Conservation (phyloP, 1,140 invertebrate genomes). For the Plodia interpunctella region DNA sequence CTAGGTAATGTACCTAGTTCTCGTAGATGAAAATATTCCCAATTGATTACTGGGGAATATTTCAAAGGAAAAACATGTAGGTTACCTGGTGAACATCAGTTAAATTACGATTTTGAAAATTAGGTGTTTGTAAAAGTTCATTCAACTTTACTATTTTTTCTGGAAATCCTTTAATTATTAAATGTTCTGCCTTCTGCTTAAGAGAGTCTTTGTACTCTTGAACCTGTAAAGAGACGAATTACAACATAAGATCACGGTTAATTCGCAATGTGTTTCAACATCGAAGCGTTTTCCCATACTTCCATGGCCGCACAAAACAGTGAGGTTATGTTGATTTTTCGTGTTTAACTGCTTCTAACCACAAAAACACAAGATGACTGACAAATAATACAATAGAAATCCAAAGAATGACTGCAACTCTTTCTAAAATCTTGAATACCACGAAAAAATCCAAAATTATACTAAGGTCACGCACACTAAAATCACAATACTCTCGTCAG, state of each 20-base stretch:
- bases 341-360: background rate
- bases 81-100: constrained; percentile 83
- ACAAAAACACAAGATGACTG: background rate
- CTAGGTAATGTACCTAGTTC: too few relatives aligned
- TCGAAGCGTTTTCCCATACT: background rate
- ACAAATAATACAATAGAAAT: background rate
- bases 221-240: constrained; percentile 77
- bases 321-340: constrained; percentile 55
- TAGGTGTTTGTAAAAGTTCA: constrained; percentile 86
- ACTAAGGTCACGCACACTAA: constrained; percentile 41
- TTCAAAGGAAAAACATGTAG: background rate
- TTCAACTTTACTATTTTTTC: constrained; percentile 94
- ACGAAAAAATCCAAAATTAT: constrained; percentile 16
- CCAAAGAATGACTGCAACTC: background rate
- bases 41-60: background rate
- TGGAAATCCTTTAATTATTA: constrained; percentile 92
- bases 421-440: background rate
- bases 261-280: constrained; percentile 6
- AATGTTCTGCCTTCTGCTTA: constrained; percentile 89
- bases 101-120: constrained; percentile 87
- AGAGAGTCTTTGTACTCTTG: constrained; percentile 90
- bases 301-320: constrained; percentile 37
- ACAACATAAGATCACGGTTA: background rate
- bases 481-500: constrained; percentile 8
- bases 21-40: too few relatives aligned